phyloP scores from a whole-genome alignment of 2,113 vertebrate species.

The Microcebus jonahi region DNA sequence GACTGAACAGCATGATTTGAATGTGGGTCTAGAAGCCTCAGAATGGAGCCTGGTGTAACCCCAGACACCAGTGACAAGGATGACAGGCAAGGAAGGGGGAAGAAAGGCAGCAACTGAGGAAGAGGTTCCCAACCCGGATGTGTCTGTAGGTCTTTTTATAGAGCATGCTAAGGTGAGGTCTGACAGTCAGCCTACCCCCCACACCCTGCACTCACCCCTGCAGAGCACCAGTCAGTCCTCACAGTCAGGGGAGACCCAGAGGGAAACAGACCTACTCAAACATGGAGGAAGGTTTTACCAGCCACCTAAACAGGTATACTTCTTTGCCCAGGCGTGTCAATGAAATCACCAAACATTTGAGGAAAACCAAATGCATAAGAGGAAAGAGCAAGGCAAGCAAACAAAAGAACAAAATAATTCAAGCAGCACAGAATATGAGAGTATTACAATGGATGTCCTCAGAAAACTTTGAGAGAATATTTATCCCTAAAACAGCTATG shows the following conservation, averaged over 20 bases:
- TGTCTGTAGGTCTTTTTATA: background rate
- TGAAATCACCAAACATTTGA: slow-evolving; percentile 18
- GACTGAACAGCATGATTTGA: background rate
- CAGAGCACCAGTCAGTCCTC: background rate
- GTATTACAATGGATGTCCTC: background rate
- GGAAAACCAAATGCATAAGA: background rate
- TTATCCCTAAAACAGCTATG: background rate
- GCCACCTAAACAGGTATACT: background rate
- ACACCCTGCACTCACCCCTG: no score
- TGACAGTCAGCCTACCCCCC: background rate
- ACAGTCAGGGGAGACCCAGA: background rate
- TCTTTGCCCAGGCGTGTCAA: background rate
- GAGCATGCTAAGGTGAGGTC: background rate
- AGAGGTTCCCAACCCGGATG: background rate
- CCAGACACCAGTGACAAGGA: background rate
- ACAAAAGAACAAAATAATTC: slow-evolving; percentile 9
- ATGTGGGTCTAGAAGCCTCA: background rate
- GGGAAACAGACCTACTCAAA: no score
- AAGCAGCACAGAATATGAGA: background rate
- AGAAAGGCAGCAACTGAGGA: background rate
- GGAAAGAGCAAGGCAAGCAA: slow-evolving; percentile 11
- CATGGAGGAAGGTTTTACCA: background rate
- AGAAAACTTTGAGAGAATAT: background rate
- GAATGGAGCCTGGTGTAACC: background rate
- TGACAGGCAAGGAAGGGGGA: background rate